These are phyloP conservation scores for Ectemnius continuus DNA, from an alignment of 2,888 invertebrate genomes.

Conservation along the genomic window DNA sequence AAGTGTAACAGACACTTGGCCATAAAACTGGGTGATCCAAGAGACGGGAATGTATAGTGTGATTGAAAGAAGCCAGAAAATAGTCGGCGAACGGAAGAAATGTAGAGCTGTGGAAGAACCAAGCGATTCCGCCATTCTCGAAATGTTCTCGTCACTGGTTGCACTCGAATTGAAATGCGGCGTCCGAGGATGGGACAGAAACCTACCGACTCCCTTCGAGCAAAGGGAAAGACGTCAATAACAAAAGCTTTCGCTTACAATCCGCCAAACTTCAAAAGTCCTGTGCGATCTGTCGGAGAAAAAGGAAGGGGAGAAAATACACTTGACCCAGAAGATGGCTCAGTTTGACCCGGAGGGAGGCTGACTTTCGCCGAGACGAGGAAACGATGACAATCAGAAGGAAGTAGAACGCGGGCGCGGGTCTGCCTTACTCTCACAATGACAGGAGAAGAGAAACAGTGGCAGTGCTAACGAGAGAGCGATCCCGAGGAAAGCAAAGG, in stretches of 20 bases:
- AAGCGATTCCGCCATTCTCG: conserved; percentile 18
- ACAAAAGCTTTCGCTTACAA: too few species aligned
- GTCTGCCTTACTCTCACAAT: too few species aligned
- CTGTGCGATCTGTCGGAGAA: neutral
- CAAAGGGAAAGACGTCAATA: neutral
- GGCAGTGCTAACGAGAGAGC: too few species aligned
- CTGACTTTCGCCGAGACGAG: too few species aligned
- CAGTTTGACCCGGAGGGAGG: too few species aligned
- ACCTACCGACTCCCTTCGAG: too few species aligned
- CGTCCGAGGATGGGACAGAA: neutral
- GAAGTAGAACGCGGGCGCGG: too few species aligned
- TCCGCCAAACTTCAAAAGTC: too few species aligned
- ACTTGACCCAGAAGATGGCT: neutral
- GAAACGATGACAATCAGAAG: too few species aligned
- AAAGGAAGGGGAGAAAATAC: conserved; percentile 1
- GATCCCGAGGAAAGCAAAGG: too few species aligned
- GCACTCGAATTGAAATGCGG: conserved; percentile 11
- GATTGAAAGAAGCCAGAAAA: conserved; percentile 27
- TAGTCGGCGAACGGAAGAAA: conserved; percentile 23
- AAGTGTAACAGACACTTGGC: too few species aligned
- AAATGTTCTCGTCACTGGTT: conserved; percentile 39
- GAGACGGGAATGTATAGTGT: neutral
- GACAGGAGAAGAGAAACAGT: too few species aligned
- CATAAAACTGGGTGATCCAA: conserved; percentile 42
- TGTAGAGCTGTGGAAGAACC: conserved; percentile 39